Base-by-base conservation (phyloP, 2,113 vertebrate genomes). In the Triplophysa dalaica region DNA sequence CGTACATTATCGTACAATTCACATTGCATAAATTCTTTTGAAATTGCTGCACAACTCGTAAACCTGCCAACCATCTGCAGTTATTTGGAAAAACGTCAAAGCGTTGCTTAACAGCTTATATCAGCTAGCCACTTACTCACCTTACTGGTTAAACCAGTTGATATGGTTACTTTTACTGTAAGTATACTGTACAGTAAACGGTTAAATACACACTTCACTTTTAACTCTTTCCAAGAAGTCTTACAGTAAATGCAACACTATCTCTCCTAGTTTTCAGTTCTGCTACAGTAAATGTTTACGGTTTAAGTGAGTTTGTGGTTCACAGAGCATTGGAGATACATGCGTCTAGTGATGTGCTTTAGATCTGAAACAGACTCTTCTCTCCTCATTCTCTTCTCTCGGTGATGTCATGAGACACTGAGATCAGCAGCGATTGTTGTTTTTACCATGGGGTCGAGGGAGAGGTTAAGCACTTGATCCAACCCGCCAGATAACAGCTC, bases 391-490 rank as follows among this genome's bases (percentile, higher is more conserved):
- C 43, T n/a, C 56, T 21, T 5, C 54, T n/a, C 80, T 66, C 60
- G 24, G 73, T 45, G 78, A 87, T 82, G 85, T 82, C 45, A 86
- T 85, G 65, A 87, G 88, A 91, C 89, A 82, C 85, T 81, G 83
- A 90, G 88, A 90, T 89, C 90, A 90, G 88, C 88, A 68, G 85
- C 82, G 84, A 87, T 87, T 91, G 91, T 88, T 92, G 88, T 89
- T 89, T 90, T 92, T 89, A 90, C 83, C 83, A 84, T 73, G 43
- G 86, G 91, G 91, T 92, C 84, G 79, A 73, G 69, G 79, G 63
- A 86, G 86, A 91, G 91, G 92, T 91, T 92, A 92, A 92, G 90
- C 92, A 92, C 89, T 89, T 90, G 88, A 92, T 90, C 90, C 89
- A 86, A 90, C 84, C 33, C 78, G 60, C 52, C 82, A 91, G 89